Evolutionary conservation across 2,888 invertebrate species (phyloP).

Genomic region (Acanthosepion pharaonis): DNA sequence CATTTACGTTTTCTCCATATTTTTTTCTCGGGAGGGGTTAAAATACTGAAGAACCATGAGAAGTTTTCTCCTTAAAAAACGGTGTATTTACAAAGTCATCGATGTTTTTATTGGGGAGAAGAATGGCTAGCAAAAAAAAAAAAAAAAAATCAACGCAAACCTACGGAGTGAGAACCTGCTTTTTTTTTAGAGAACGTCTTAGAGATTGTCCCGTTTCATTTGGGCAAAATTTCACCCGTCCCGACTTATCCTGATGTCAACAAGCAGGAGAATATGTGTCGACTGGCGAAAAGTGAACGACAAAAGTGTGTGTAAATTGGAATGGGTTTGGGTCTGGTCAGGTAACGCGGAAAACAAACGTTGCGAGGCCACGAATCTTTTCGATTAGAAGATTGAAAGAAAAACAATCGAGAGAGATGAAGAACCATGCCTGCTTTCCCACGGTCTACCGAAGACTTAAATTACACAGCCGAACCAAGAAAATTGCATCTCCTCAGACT

Average conservation of each 20-base stretch:
- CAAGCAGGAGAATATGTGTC: neutral
- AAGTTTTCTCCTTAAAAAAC: no score
- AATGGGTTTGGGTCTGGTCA: neutral
- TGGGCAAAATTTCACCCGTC: no score
- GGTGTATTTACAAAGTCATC: no score
- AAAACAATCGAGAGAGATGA: neutral
- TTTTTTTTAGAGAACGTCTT: no score
- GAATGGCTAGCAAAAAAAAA: no score
- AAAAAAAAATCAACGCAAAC: no score
- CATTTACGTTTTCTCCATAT: no score
- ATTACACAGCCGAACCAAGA: neutral
- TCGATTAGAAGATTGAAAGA: neutral
- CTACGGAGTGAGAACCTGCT: no score
- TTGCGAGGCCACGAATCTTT: neutral
- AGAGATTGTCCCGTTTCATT: no score
- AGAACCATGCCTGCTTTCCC: neutral
- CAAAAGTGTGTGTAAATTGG: neutral
- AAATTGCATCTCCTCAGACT: neutral
- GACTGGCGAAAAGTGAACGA: neutral
- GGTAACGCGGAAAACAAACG: neutral
- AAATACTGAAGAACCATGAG: no score
- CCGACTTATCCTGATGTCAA: neutral
- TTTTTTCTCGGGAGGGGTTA: no score
- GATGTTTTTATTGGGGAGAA: no score
- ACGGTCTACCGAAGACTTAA: neutral